Base-by-base conservation (phyloP, 2,888 invertebrate species). In the Geotrupes spiniger region DNA sequence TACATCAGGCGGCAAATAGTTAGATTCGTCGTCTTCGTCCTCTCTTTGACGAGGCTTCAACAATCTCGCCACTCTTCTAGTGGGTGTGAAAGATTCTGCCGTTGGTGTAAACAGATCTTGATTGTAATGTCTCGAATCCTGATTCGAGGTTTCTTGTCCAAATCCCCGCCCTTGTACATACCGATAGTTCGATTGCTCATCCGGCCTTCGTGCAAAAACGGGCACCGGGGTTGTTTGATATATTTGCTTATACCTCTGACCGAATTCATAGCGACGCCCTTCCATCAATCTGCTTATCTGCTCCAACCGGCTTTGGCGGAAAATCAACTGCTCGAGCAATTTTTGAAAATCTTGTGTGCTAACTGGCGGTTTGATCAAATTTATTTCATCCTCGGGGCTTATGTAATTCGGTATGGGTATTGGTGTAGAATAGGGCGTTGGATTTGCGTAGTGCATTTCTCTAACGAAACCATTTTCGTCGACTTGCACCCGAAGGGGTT, bases 341-440 rank as follows among this genome's bases (percentile, higher is more conserved):
- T 81, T 76, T 62, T 85, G 84, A 51, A 87, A 81, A 63, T 87
- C 87, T 60, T 81, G 78, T 1, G 85, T 82, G 62, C 85, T 86
- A 1, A 87, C 80, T 4, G 87, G 87, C 6, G 85, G 80, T 38
- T 81, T 77, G 36, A 84, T 84, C 1, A 78, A 76, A 48, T 80
- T 78, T 68, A 79, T 76, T 51, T 79, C 79, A 15, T 77, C 76
- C 4, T 73, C 60, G 8, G 57, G 51, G 11, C 62, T 59, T 15
- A 59, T 53, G 9, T 59, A 51, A 37, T 41, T 38, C 36, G 57
- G 59, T 47, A 51, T 59, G 29, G 58, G 58, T 14, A 37, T 27
- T 21, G 60, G 60, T 9, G 64, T 29, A 0, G 65, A 62, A 52
- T 65, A 65, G 8, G 65, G 63, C 9, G 59, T 60, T 11, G 58